Base-by-base conservation (phyloP, 2,113 vertebrate genomes). In the Stigmatopora nigra region DNA sequence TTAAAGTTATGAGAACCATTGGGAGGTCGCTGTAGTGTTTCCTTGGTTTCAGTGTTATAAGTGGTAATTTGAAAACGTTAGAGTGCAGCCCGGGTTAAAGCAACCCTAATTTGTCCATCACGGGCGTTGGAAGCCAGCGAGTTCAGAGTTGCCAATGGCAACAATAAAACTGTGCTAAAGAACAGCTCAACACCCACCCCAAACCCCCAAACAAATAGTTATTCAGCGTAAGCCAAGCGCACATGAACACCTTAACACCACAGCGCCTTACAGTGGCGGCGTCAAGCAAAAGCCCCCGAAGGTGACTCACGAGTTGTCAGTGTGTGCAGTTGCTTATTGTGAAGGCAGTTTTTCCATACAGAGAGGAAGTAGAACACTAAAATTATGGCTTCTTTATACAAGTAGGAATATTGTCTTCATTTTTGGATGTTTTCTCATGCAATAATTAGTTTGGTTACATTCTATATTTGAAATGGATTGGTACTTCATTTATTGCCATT, bases 131-230 rank as follows among this genome's bases (percentile, higher is more conserved):
- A 31, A 31, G 25, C 38, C 38, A 41, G 53, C 64, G 31, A 79
- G 72, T 76, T 86, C 81, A 83, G 69, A 72, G 85, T 86, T 88
- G 78, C 84, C 74, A 83, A 20, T 68, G 77, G 85, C 53, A 84
- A 82, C 80, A 14, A 15, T 70, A 58, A 41, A 67, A 72, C 36
- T 19, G 68, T 31, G 1, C 12, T n/a, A 56, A 61, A 55, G 46
- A 63, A 31, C 25, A 31, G 1, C 1, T 31, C 53, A 38, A 25
- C 52, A 14, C 16, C 45, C 44, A 17, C 16, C 9, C 10, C n/a
- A n/a, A n/a, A n/a, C n/a, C 64, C 15, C 48, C 20, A 0, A 1
- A 7, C 19, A 52, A 22, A 38, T 0, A 5, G 20, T 13, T 44
- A 14, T 4, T 9, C 38, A 1, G 25, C 25, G 3, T 31, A 31